These are phyloP conservation scores for Heteronetta atricapilla DNA, from an alignment of 2,113 vertebrate genomes.

Conservation along the genomic window DNA sequence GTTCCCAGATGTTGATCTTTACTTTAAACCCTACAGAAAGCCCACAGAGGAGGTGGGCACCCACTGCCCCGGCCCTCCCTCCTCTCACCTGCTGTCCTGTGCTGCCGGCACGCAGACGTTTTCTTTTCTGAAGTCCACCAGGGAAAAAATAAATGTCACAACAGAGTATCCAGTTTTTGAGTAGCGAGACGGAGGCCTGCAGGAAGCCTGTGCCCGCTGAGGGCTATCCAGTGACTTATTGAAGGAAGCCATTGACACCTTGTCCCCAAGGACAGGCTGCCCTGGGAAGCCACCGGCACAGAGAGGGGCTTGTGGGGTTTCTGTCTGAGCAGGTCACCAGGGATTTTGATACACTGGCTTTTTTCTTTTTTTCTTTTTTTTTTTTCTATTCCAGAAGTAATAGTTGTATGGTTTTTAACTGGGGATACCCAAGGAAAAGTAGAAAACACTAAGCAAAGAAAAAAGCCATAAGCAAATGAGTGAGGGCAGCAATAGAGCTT, in stretches of 20 bases:
- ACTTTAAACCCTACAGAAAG: not conserved
- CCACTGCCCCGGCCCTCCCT: not conserved
- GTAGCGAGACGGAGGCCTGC: not conserved
- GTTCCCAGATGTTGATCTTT: not conserved
- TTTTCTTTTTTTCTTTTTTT: rapidly evolving
- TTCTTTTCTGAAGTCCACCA: not conserved
- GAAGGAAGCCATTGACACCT: slow-evolving; percentile 65
- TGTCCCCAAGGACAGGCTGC: slow-evolving; percentile 67
- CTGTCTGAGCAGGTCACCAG: not conserved
- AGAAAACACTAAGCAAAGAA: not conserved
- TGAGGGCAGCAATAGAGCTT: rapidly evolving
- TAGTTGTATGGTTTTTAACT: not conserved
- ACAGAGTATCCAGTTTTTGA: slow-evolving; percentile 56
- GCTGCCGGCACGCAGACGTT: not conserved
- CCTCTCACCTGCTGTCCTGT: not conserved
- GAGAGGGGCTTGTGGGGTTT: slow-evolving; percentile 41
- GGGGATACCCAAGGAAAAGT: not conserved
- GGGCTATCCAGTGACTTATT: slow-evolving; percentile 71
- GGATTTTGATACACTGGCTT: not conserved
- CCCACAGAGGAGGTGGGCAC: not conserved
- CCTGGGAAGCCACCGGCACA: slow-evolving; percentile 38
- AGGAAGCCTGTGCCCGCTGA: not conserved
- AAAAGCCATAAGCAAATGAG: not conserved
- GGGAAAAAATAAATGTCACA: slow-evolving; percentile 40
- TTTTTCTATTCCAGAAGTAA: not conserved